A percentile compares a stretch with the other conserved stretches of the same genome.
These are phyloP conservation scores for Cistogaster globosa DNA, from an alignment of 2,888 invertebrate species.

Conservation along the genomic window DNA sequence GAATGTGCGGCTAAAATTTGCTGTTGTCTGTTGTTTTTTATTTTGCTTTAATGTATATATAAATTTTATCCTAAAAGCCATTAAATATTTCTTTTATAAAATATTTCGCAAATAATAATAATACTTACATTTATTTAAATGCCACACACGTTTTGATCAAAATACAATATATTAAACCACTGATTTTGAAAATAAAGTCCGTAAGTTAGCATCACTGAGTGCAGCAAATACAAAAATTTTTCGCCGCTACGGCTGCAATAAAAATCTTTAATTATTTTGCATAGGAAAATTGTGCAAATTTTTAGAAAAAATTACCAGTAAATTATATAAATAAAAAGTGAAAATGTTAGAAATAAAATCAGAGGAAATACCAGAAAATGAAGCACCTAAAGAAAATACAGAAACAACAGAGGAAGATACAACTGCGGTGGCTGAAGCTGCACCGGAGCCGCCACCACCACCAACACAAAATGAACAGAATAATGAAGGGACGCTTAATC, in stretches of 20 bases:
- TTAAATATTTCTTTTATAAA: no score
- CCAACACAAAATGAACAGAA: constrained; percentile 37
- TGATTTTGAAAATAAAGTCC: neutral
- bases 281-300: constrained; percentile 40
- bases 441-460: constrained; percentile 24
- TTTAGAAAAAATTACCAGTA: constrained; percentile 25
- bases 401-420: constrained; percentile 4
- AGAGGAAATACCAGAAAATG: constrained; percentile 37
- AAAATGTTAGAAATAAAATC: constrained; percentile 59
- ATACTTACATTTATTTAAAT: neutral
- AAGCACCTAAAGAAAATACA: neutral
- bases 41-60: no score
- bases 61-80: no score
- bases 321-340: neutral
- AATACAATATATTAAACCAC: no score
- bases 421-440: constrained; percentile 7
- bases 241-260: constrained; percentile 67
- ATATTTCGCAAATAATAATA: no score
- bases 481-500: constrained; percentile 54
- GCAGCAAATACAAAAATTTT: constrained; percentile 65
- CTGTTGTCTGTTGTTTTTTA: neutral
- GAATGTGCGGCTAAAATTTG: neutral
- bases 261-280: constrained; percentile 45
- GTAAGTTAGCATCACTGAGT: constrained; percentile 9
- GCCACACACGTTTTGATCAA: no score